Evolutionary conservation across 2,797 vertebrate species (phyloP).

Genomic region (Poecilia gillii): DNA sequence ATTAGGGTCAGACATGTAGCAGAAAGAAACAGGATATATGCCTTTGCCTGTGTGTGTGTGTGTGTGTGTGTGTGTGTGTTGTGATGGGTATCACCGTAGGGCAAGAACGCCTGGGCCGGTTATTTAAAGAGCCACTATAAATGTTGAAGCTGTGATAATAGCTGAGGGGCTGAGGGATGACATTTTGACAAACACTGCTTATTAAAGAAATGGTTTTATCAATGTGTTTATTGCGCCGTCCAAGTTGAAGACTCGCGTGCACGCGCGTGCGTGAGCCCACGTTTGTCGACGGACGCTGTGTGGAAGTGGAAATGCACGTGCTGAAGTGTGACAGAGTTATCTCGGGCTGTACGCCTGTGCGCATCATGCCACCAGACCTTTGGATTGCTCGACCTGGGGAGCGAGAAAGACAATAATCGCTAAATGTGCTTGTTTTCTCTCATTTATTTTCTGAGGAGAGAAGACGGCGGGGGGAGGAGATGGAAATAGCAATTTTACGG

Average conservation of each 20-base stretch:
- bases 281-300: constrained; percentile 1
- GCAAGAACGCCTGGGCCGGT: constrained; percentile 63
- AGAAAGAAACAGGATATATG: constrained; percentile 19
- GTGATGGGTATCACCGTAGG: constrained; percentile 65
- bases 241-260: constrained; percentile 26
- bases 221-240: constrained; percentile 75
- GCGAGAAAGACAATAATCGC: constrained; percentile 60
- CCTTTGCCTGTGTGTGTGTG: not conserved
- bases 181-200: constrained; percentile 82
- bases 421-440: constrained; percentile 69
- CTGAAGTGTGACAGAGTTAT: constrained; percentile 51
- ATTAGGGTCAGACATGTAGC: constrained; percentile 25
- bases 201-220: constrained; percentile 83
- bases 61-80: constrained; percentile 11
- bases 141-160: constrained; percentile 79
- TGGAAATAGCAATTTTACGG: constrained; percentile 54
- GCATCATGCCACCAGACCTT: constrained; percentile 34
- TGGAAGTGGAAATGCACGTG: constrained; percentile 48
- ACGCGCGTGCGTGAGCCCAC: not conserved
- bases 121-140: constrained; percentile 81
- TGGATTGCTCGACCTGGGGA: constrained; percentile 53
- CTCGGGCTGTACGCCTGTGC: constrained; percentile 20
- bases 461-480: constrained; percentile 56
- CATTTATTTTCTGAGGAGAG: constrained; percentile 67
- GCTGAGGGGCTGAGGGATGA: constrained; percentile 70